phyloP scores from a whole-genome alignment of 2,888 invertebrate genomes.

The Apodemia zela region DNA sequence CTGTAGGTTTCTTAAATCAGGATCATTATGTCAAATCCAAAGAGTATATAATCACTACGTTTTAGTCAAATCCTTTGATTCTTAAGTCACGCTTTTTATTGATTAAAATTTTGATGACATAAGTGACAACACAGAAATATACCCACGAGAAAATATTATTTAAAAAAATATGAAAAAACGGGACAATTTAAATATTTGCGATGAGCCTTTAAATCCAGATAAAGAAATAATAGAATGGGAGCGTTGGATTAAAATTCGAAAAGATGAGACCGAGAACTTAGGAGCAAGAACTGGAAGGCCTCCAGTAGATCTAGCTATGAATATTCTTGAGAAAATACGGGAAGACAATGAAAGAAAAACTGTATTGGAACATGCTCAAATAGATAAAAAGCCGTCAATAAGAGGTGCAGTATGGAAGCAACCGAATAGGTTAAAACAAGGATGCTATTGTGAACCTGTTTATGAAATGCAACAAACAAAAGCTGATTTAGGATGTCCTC shows the following conservation, averaged over 20 bases:
- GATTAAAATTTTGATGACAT: too few relatives aligned
- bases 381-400: constrained; percentile 43
- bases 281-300: constrained; percentile 41
- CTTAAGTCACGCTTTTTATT: too few relatives aligned
- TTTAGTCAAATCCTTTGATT: too few relatives aligned
- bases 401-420: constrained; percentile 56
- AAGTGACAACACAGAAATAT: too few relatives aligned
- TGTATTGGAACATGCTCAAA: constrained; percentile 57
- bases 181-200: constrained; percentile 29
- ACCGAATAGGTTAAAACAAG: constrained; percentile 50
- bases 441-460: constrained; percentile 50
- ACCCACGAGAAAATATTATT: background rate
- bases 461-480: constrained; percentile 57
- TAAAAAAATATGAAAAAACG: constrained; percentile 27
- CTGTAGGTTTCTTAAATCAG: too few relatives aligned
- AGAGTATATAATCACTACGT: too few relatives aligned
- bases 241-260: constrained; percentile 62
- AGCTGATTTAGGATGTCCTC: constrained; percentile 53
- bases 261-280: constrained; percentile 50
- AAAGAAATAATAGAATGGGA: constrained; percentile 60
- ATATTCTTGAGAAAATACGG: constrained; percentile 49
- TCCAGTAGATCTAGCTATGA: constrained; percentile 62
- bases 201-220: constrained; percentile 45
- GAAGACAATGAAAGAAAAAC: constrained; percentile 58
- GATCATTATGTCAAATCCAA: too few relatives aligned